These are phyloP conservation scores for Alouatta palliata DNA, from an alignment of 2,113 vertebrate genomes.

Conservation along the genomic window DNA sequence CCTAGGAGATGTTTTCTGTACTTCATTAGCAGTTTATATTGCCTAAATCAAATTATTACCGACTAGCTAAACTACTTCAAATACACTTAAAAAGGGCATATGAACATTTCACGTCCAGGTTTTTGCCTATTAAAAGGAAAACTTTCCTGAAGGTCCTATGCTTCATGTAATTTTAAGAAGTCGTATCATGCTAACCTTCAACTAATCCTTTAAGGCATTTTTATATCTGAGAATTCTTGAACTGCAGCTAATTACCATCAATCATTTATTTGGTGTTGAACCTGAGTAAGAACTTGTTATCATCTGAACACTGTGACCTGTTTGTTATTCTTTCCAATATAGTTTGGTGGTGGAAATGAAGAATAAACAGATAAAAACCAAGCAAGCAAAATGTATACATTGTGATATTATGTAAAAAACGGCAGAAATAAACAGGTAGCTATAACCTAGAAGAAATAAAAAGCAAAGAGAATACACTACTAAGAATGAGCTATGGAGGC, in stretches of 20 bases:
- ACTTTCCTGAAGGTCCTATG: not conserved
- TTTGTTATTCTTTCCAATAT: not conserved
- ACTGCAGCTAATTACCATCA: not conserved
- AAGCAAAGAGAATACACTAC: not conserved
- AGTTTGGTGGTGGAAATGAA: not conserved
- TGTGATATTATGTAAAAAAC: not conserved
- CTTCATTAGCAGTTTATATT: conserved; percentile 35
- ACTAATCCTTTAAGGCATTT: not conserved
- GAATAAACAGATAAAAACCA: not conserved
- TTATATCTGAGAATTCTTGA: conserved; percentile 17
- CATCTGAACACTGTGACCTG: not conserved
- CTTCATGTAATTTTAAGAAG: conserved; percentile 44
- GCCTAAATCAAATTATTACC: conserved; percentile 11
- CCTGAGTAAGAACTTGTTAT: not conserved
- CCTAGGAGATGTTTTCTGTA: not conserved
- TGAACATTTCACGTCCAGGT: not conserved
- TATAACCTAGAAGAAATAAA: not conserved
- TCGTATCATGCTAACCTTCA: not conserved
- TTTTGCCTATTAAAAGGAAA: conserved; percentile 38
- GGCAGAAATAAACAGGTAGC: not conserved
- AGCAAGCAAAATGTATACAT: not conserved
- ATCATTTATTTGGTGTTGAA: not conserved
- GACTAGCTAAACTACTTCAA: not conserved
- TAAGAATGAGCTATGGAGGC: not conserved
- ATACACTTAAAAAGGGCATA: not conserved